Evolutionary conservation across 2,797 vertebrate species (phyloP), one percentile per base, ranked within the genome.

Genomic region (Capromys pilorides): DNA sequence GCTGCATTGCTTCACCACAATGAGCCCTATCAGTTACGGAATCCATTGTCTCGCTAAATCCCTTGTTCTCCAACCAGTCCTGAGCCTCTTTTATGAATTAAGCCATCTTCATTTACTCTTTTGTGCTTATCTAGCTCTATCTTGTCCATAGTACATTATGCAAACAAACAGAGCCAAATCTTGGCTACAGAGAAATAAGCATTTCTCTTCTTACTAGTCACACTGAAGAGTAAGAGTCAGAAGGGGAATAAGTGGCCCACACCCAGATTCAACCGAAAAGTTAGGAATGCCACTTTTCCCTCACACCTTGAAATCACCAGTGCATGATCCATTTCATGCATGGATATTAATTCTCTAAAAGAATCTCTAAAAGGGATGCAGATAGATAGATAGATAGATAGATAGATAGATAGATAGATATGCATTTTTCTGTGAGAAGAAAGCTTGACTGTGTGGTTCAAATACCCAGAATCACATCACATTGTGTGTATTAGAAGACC

Each of bases 401-500:
- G 16, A 14, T 54, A 4, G 16, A 54, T 54, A 54, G 16, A 51
- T 51, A 51, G 11, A 51, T 54, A 54, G 16, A 54, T 54, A 54
- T 54, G 16, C 16, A 16, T 16, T n/a, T 71, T 94, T 91, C 45
- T 36, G 59, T 49, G 69, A 75, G 59, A 88, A 92, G 26, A 71
- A 64, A 78, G 36, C 89, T 97, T 96, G 96, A 89, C 91, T 93
- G 66, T 0, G 36, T 91, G 96, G 96, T 95, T 95, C 87, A 62
- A 11, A 97, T 92, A 96, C 94, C 88, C 84, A 96, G 33, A 9
- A 78, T 18, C n/a, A 78, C 14, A 14, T 93, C 84, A 87, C 90
- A 95, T 92, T 85, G 69, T 91, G 90, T 69, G 0, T 88, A 93
- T 73, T 93, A 95, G 95, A 91, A 97, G 88, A 96, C 89, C 94